phyloP scores from a whole-genome alignment of 2,113 vertebrate species.

The Bungarus multicinctus region DNA sequence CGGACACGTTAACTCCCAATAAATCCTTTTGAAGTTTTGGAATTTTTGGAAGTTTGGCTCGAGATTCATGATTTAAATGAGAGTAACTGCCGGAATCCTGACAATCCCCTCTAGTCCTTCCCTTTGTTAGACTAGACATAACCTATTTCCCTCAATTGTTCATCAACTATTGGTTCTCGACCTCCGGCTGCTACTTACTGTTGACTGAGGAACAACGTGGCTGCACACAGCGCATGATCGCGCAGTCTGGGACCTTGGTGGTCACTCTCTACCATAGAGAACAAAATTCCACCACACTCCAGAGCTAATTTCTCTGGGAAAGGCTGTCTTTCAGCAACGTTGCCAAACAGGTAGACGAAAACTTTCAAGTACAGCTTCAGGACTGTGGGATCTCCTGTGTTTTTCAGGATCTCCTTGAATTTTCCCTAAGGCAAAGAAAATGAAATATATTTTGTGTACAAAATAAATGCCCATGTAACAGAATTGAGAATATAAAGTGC shows the following conservation, averaged over 20 bases:
- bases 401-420: constrained; percentile 66
- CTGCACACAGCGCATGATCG: constrained; percentile 64
- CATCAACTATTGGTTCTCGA: background rate
- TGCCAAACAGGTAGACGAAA: constrained; percentile 64
- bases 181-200: constrained; percentile 34
- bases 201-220: constrained; percentile 72
- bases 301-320: constrained; percentile 29
- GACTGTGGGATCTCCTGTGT: constrained; percentile 65
- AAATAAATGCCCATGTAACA: background rate
- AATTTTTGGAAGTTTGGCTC: no score
- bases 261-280: constrained; percentile 68
- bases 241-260: constrained; percentile 72
- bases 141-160: background rate
- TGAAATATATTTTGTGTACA: background rate
- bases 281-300: constrained; percentile 56
- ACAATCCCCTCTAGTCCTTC: no score
- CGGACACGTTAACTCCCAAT: no score
- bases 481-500: background rate
- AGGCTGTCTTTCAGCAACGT: background rate
- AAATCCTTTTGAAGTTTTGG: no score
- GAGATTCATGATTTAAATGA: no score
- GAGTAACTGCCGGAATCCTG: no score
- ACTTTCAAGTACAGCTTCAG: constrained; percentile 74
- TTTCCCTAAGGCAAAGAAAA: constrained; percentile 63
- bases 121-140: no score